phyloP scores from a whole-genome alignment of 2,888 invertebrate species.

The Noctua pronuba region DNA sequence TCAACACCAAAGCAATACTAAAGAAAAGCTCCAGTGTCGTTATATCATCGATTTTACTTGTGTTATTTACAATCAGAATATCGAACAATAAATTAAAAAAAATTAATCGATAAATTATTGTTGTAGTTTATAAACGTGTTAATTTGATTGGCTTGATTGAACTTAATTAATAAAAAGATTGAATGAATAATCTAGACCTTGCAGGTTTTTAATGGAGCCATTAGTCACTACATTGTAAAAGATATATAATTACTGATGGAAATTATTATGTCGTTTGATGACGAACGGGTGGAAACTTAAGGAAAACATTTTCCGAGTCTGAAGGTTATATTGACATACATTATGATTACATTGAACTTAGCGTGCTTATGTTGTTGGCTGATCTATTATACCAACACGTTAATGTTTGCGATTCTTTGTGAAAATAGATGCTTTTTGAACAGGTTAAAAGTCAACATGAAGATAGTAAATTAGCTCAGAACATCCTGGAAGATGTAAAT shows the following conservation, averaged over 20 bases:
- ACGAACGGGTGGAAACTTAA: conserved; percentile 58
- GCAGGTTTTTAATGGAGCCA: conserved; percentile 25
- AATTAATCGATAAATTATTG: neutral
- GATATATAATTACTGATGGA: conserved; percentile 55
- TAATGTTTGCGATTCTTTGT: conserved; percentile 47
- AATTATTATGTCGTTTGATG: conserved; percentile 58
- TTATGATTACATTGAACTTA: conserved; percentile 67
- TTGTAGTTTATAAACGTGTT: conserved; percentile 2
- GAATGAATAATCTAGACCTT: conserved; percentile 32
- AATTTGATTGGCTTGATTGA: conserved; percentile 12
- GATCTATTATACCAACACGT: conserved; percentile 25
- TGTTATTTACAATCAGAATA: neutral
- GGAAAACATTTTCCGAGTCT: conserved; percentile 68
- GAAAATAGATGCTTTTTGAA: conserved; percentile 33
- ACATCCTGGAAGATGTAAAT: conserved; percentile 32
- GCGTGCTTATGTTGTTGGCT: conserved; percentile 35
- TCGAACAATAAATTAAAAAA: neutral
- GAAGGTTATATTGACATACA: conserved; percentile 66
- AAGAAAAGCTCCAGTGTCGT: neutral
- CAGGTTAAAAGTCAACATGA: conserved; percentile 27
- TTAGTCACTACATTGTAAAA: conserved; percentile 44
- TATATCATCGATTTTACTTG: neutral
- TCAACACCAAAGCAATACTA: neutral
- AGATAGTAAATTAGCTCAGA: conserved; percentile 27
- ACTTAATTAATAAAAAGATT: conserved; percentile 1